phyloP scores from a whole-genome alignment of 2,797 vertebrate species.

The Xiphophorus birchmanni region DNA sequence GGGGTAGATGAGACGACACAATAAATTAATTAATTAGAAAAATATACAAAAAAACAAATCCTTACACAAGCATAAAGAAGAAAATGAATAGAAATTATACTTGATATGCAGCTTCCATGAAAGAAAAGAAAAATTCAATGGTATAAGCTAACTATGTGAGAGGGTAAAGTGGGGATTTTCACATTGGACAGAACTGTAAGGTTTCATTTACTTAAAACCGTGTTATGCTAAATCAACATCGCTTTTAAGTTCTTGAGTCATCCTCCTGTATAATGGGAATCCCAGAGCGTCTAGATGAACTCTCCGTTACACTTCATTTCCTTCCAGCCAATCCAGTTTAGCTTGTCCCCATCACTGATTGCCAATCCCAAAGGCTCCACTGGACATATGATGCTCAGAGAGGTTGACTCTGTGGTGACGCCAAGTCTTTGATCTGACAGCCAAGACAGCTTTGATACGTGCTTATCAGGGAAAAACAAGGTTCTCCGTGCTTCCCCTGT shows the following conservation, averaged over 20 bases:
- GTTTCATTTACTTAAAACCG: conserved; percentile 3
- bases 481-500: conserved; percentile 43
- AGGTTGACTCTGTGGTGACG: conserved; percentile 44
- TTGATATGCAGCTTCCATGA: not conserved
- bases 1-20: too few species aligned
- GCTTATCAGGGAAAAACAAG: conserved; percentile 65
- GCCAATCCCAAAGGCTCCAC: conserved; percentile 46
- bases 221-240: conserved; percentile 17
- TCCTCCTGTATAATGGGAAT: conserved; percentile 24
- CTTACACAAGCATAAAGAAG: not conserved
- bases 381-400: conserved; percentile 48
- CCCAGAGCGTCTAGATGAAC: conserved; percentile 45
- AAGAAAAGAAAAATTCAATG: not conserved
- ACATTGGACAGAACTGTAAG: not conserved
- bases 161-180: not conserved
- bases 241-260: conserved; percentile 12
- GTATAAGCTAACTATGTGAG: not conserved
- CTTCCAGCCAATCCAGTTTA: conserved; percentile 28
- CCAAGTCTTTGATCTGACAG: conserved; percentile 69
- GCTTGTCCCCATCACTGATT: conserved; percentile 50
- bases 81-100: not conserved
- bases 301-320: conserved; percentile 25
- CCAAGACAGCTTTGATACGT: conserved; percentile 60
- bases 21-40: too few species aligned
- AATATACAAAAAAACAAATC: too few species aligned